Evolutionary conservation across 2,113 vertebrate species (phyloP), one percentile per base, ranked within the genome.

Genomic region (Sylvia atricapilla): DNA sequence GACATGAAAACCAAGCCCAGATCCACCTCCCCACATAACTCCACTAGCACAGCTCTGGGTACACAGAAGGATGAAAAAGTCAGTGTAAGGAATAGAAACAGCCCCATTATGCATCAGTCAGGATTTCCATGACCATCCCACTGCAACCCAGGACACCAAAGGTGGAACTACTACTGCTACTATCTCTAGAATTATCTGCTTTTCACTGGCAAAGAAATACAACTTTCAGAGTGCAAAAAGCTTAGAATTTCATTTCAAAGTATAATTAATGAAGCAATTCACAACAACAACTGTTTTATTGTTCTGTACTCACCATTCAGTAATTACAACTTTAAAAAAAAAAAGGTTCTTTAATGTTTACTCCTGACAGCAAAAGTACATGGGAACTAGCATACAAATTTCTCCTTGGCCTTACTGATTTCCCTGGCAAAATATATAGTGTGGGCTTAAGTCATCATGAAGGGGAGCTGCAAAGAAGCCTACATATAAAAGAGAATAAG

Each of bases 71-170:
- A 52, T 21, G 41, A 49, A 78, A 60, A 44, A 39, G 6, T 27
- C 59, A 56, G 3, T 9, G 25, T 13, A 31, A 72, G 19, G 33
- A 77, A 10, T 1, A 33, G 20, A 22, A 87, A 22, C 16, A 60
- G 10, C 8, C 13, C 21, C 52, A 24, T 19, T 46, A 3, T 4
- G 18, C 15, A 20, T 15, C 0, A 0, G 3, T 22, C 16, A 18
- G 17, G 0, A 0, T 23, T 52, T 58, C 7, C 1, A 17, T 17
- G 11, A 27, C 6, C 33, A 35, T 17, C 1, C 1, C 11, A 4
- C 37, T 12, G 74, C 31, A 89, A 47, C 28, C 24, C 47, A 64
- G 49, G 27, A 60, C 55, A 49, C 3, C 3, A 5, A 35, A 58
- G 46, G 19, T 25, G 37, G 87, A 66, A 4, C 12, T 66, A 10